Base-by-base conservation (phyloP, 2,888 invertebrate genomes). In the Dioctria rufipes region DNA sequence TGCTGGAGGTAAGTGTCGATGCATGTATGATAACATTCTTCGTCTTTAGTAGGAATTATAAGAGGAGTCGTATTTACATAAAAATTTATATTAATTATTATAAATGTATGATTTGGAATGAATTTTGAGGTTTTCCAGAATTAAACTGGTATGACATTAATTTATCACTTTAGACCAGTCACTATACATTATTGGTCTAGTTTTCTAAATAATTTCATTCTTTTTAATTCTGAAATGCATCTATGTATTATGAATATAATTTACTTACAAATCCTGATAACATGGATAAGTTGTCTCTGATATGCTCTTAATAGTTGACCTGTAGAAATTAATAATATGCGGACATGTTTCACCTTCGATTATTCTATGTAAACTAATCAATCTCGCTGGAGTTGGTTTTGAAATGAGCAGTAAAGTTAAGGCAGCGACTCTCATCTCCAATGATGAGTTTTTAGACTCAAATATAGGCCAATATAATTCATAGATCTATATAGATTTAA, bases 301-400 rank as follows among this genome's bases (percentile, higher is more conserved):
- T 85, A 94, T 89, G 78, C 93, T 94, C 82, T 92, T 92, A 43
- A 94, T 89, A 0, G 93, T 93, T 0, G 94, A 92, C 82, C 93
- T 93, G 90, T 93, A 95, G 87, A 92, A 94, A 83, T 94, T 91
- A 83, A 93, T 92, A 83, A 95, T 88, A 85, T 94, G 94, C 4
- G 90, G 90, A 84, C 91, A 91, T 0, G 90, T 90, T 82, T 93
- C 93, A 8, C 89, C 90, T 83, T 90, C 90, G 85, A 95, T 92
- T 83, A 92, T 93, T 87, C 93, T 92, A 85, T 93, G 93, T 3
- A 94, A 89, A 80, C 93, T 93, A 82, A 93, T 91, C 69, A 94
- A 90, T 71, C 94, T 91, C 0, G 92, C 92, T 5, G 93, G 91
- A 0, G 92, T 90, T 4, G 93, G 92, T 83, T 92, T 91, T 0